Percentiles rank a stretch among this genome's conserved stretches.
These are phyloP conservation scores for Amphipyra berbera DNA, from an alignment of 2,888 invertebrate species.

Conservation along the genomic window DNA sequence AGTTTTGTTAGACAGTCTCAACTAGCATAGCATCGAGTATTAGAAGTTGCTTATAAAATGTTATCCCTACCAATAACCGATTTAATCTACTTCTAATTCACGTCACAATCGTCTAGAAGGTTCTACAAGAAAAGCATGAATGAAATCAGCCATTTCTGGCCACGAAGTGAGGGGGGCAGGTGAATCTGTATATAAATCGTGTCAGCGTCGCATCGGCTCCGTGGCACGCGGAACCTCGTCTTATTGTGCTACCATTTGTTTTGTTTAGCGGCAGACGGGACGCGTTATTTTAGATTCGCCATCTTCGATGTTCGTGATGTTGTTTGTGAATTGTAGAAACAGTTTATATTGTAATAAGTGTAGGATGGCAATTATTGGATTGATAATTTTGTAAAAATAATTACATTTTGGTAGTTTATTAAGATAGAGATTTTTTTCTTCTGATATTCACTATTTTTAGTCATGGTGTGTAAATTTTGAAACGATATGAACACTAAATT, in stretches of 20 bases:
- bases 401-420: too few species aligned
- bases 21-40: too few species aligned
- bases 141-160: conserved; percentile 67
- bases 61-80: too few species aligned
- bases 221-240: conserved; percentile 86
- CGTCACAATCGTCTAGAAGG: too few species aligned
- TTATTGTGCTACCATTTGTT: conserved; percentile 84
- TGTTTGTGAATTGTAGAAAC: conserved; percentile 38
- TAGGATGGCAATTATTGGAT: not conserved
- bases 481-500: too few species aligned
- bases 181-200: conserved; percentile 81
- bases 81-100: too few species aligned
- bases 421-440: too few species aligned
- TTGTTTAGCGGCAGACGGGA: conserved; percentile 75
- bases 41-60: too few species aligned
- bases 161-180: conserved; percentile 71
- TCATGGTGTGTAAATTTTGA: too few species aligned
- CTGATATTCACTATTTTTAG: too few species aligned
- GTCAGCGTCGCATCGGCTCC: conserved; percentile 73
- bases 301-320: conserved; percentile 67
- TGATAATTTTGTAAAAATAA: too few species aligned
- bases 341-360: conserved; percentile 37
- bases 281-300: conserved; percentile 83
- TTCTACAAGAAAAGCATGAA: conserved; percentile 63
- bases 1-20: too few species aligned